phyloP scores from a whole-genome alignment of 2,113 vertebrate species.

The Gallinago paraguaiae region DNA sequence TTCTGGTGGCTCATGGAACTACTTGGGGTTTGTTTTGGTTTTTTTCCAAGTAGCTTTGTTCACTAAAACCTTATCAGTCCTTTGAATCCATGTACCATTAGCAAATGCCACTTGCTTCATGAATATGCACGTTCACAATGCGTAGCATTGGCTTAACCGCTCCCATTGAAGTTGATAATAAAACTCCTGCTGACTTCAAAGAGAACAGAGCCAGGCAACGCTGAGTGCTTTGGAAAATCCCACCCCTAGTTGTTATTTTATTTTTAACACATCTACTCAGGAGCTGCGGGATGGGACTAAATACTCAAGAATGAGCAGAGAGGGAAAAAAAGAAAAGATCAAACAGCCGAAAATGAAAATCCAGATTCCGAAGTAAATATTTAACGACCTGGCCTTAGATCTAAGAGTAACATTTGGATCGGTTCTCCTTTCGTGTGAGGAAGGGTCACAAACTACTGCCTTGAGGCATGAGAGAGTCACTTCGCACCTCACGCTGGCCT shows the following conservation, averaged over 20 bases:
- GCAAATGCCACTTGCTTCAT: constrained; percentile 16
- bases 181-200: constrained; percentile 67
- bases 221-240: constrained; percentile 60
- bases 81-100: constrained; percentile 48
- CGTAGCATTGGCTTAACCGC: constrained; percentile 22
- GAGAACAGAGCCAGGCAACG: neutral
- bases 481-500: neutral
- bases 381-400: neutral
- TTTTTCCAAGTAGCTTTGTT: neutral
- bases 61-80: constrained; percentile 17
- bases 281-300: constrained; percentile 30
- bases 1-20: neutral
- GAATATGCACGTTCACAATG: constrained; percentile 45
- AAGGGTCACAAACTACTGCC: neutral
- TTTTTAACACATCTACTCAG: constrained; percentile 30
- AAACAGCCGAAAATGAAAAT: constrained; percentile 19
- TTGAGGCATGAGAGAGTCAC: neutral
- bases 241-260: constrained; percentile 51
- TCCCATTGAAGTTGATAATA: constrained; percentile 53
- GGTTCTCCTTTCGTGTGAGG: neutral
- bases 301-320: constrained; percentile 18
- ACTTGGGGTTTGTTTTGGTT: neutral
- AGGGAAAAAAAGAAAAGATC: neutral
- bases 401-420: neutral
- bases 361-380: neutral